Base-by-base conservation (phyloP, 2,113 vertebrate species). In the Eulacestoma nigropectus region DNA sequence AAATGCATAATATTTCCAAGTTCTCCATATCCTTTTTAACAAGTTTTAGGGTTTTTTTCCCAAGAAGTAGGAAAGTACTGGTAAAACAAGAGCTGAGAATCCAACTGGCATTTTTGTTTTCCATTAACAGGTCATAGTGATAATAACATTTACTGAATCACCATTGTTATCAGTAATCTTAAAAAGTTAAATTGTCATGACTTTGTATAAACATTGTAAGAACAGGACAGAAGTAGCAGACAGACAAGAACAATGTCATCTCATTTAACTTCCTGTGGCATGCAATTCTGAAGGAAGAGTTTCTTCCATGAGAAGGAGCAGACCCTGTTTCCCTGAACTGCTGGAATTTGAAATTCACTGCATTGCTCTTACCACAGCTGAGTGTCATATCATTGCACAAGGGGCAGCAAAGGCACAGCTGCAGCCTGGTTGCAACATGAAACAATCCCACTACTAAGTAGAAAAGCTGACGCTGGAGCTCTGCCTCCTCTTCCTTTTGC, bases 301-400 rank as follows among this genome's bases (percentile, higher is more conserved):
- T 60, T 27, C 10, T 73, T 69, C n/a, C 8, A 49, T 16, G 16
- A 44, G 22, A 41, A 73, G 22, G 49, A 89, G 17, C 16, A 62
- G 7, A 42, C 0, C 4, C 4, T 27, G 23, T 33, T 53, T 59
- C 63, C 27, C n/a, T 56, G 63, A 62, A 12, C 46, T 73, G 20
- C 6, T 63, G 33, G 16, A 59, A 80, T 64, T 37, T 56, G 60
- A 27, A 67, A 63, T 79, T 75, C 26, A 1, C 14, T 7, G 11
- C 11, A 8, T 75, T 78, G 6, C 2, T 52, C 16, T 64, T 32
- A 27, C 30, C 32, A 55, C 32, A 16, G 16, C 1, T 3, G 35
- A 33, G 7, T 10, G 18, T 32, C n/a, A 3, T 4, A 35, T 10
- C 4, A 0, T 11, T n/a, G n/a, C 32, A 69, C 16, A 27, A 57